These are phyloP conservation scores for Dasypogon diadema DNA, from an alignment of 2,888 invertebrate genomes.

Conservation along the genomic window DNA sequence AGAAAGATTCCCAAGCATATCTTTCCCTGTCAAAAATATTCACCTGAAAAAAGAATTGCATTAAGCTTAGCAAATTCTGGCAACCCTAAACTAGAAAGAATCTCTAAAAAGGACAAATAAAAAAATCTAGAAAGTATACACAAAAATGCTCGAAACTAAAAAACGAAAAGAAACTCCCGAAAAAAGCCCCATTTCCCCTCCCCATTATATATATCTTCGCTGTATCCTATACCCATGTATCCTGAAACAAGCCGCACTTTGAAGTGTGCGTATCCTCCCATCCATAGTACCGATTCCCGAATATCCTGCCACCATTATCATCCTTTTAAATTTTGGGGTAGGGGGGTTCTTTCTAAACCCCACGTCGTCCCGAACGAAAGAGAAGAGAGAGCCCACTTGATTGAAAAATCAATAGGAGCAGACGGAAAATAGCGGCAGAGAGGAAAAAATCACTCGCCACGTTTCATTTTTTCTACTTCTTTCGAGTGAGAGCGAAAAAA, in stretches of 20 bases:
- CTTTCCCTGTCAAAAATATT: no score
- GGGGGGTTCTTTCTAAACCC: conserved; percentile 28
- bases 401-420: conserved; percentile 70
- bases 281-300: neutral
- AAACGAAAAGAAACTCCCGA: conserved; percentile 9
- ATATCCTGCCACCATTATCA: neutral
- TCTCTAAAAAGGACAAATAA: conserved; percentile 16
- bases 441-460: conserved; percentile 47
- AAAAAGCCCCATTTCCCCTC: neutral
- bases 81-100: conserved; percentile 42
- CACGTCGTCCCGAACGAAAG: conserved; percentile 11
- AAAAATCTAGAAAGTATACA: conserved; percentile 29
- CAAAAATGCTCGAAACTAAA: conserved; percentile 33
- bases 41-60: no score
- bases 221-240: conserved; percentile 10
- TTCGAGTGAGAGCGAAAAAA: conserved; percentile 43
- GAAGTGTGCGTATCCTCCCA: conserved; percentile 30
- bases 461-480: conserved; percentile 52
- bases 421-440: conserved; percentile 60
- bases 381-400: conserved; percentile 55
- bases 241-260: conserved; percentile 13
- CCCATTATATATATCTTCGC: conserved; percentile 7
- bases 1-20: no score
- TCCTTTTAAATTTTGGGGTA: neutral
- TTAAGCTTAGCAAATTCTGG: conserved; percentile 3